Base-by-base conservation (phyloP, 1,140 invertebrate genomes). In the Drosophila trapezifrons region DNA sequence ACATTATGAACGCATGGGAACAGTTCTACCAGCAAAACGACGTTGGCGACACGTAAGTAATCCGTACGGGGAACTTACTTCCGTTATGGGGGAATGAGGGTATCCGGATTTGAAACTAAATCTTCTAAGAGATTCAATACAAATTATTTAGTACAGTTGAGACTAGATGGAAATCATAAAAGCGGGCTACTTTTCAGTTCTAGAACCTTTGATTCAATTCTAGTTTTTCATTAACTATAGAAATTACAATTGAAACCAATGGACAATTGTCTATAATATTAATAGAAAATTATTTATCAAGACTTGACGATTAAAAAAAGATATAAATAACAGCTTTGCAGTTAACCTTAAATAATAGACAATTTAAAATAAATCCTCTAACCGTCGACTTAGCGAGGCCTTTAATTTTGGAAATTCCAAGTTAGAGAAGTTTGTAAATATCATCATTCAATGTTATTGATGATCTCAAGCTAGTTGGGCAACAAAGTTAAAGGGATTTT, bases 11-110 rank as follows among this genome's bases (percentile, higher is more conserved):
- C 29, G 83, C 92, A 35, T 94, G 94, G 93, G 92, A 94, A 91
- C 89, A 93, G 71, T 94, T 94, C 63, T 95, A 94, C 81, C 91
- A 93, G 64, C 94, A 94, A 76, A 94, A 96, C 81, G 94, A 95
- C 60, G 95, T 96, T 74, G 95, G 95, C 45, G 95, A 96, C 86
- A 96, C 95, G 95, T 95, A 40, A 56, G 54, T 56, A 91, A 38
- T 38, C 52, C 9, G 4, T 5, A 15, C n/a, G 12, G 10, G 47
- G 5, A 49, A n/a, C 8, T n/a, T n/a, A n/a, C 2, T 18, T 13
- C 6, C 7, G 1, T 55, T 20, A 22, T 13, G 2, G 18, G 15
- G 13, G 2, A 18, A 15, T 1, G 6, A 6, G 47, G n/a, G 8
- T 5, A n/a, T 22, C 1, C 3, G 15, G 20, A 46, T 15, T 46